Evolutionary conservation across 2,888 invertebrate genomes (phyloP).

Genomic region (Leucophenga montana): DNA sequence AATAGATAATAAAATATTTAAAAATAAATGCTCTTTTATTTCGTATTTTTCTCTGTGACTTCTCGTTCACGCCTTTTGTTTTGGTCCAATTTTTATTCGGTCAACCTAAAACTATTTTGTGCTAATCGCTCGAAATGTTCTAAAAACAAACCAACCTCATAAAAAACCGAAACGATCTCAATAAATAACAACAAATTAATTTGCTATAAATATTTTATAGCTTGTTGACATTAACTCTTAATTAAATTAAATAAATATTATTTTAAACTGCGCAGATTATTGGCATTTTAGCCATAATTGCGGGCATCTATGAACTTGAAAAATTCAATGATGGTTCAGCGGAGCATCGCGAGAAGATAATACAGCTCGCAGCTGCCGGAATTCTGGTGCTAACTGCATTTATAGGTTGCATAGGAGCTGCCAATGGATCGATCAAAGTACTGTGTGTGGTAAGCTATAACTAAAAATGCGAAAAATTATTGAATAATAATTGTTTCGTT

Average conservation of each 20-base stretch:
- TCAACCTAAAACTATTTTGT: neutral
- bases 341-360: conserved; percentile 55
- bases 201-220: conserved; percentile 22
- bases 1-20: neutral
- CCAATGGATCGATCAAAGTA: conserved; percentile 63
- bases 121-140: neutral
- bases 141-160: neutral
- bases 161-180: neutral
- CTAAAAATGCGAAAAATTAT: neutral
- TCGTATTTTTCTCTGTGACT: neutral
- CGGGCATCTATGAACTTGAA: conserved; percentile 57
- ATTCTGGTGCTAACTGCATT: conserved; percentile 56
- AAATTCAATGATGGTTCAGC: conserved; percentile 56
- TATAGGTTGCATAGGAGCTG: conserved; percentile 62
- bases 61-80: neutral
- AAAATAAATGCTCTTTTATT: too few species aligned
- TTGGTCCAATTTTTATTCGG: neutral
- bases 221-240: conserved; percentile 40
- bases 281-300: conserved; percentile 58
- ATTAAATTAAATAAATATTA: conserved; percentile 18
- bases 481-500: neutral
- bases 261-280: conserved; percentile 48
- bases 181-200: conserved; percentile 18
- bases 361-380: conserved; percentile 55
- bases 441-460: conserved; percentile 54